Evolutionary conservation across 1,140 invertebrate genomes (phyloP).

Genomic region (Adoxophyes honmai): DNA sequence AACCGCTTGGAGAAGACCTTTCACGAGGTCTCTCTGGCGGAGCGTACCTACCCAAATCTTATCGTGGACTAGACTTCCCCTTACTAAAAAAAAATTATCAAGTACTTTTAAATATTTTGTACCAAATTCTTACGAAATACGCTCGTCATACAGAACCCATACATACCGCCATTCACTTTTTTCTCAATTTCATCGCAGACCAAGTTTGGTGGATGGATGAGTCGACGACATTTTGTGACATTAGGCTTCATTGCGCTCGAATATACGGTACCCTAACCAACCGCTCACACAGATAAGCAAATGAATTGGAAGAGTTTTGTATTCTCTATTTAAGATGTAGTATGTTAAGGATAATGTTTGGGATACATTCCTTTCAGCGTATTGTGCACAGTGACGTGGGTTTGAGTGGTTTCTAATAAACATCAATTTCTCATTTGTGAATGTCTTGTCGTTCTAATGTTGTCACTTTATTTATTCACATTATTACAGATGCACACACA

Average conservation of each 20-base stretch:
- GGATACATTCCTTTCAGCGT: neutral
- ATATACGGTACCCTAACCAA: constrained; percentile 56
- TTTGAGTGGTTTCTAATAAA: constrained; percentile 22
- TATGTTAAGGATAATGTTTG: constrained; percentile 27
- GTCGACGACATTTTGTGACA: constrained; percentile 64
- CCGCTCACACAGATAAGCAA: constrained; percentile 70
- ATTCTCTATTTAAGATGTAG: constrained; percentile 29
- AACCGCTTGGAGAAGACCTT: too few relatives aligned
- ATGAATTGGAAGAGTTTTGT: constrained; percentile 70
- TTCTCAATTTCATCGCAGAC: constrained; percentile 42
- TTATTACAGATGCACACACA: too few relatives aligned
- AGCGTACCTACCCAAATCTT: too few relatives aligned
- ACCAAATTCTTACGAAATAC: too few relatives aligned
- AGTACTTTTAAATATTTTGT: too few relatives aligned
- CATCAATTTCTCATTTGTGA: constrained; percentile 15
- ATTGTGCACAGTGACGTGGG: neutral
- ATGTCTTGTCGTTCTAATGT: neutral
- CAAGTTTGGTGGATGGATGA: constrained; percentile 51
- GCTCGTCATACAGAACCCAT: neutral
- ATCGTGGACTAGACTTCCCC: too few relatives aligned
- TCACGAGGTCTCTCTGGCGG: too few relatives aligned
- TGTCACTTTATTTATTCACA: too few relatives aligned
- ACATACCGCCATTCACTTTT: constrained; percentile 16
- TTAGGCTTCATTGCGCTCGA: constrained; percentile 69
- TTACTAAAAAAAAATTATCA: too few relatives aligned